These are phyloP conservation scores for Xenopus petersii DNA, from an alignment of 2,797 vertebrate species.

Conservation along the genomic window DNA sequence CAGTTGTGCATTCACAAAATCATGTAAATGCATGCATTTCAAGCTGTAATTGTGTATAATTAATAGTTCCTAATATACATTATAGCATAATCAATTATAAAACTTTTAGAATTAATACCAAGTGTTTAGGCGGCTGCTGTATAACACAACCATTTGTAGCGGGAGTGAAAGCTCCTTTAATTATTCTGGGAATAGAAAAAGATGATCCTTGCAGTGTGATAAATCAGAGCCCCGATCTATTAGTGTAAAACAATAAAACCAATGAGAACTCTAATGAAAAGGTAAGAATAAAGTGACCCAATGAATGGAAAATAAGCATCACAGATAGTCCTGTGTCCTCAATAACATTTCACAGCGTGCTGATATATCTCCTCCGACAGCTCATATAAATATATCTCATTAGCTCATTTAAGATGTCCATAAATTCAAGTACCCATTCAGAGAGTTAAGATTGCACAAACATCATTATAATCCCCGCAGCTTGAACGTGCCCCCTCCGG, in stretches of 20 bases:
- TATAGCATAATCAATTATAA: background rate
- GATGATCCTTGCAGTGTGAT: slow-evolving; percentile 8
- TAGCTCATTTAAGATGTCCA: slow-evolving; percentile 46
- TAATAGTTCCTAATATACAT: background rate
- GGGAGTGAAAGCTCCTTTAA: slow-evolving; percentile 12
- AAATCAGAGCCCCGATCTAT: slow-evolving; percentile 36
- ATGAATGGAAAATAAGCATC: slow-evolving; percentile 32
- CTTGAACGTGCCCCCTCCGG: slow-evolving; percentile 39
- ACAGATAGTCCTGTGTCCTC: slow-evolving; percentile 26
- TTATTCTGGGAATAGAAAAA: slow-evolving; percentile 13
- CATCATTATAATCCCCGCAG: slow-evolving; percentile 43
- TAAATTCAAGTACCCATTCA: slow-evolving; percentile 49
- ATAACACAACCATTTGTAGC: slow-evolving; percentile 2
- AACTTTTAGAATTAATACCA: background rate
- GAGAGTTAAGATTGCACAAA: slow-evolving; percentile 43
- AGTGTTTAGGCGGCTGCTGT: background rate
- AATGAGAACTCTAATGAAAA: slow-evolving; percentile 41
- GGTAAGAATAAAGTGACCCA: slow-evolving; percentile 38
- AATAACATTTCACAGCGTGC: slow-evolving; percentile 46
- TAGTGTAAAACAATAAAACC: slow-evolving; percentile 44
- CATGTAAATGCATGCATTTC: too few relatives aligned
- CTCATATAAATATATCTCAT: slow-evolving; percentile 49
- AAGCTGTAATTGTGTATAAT: background rate
- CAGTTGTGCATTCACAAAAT: too few relatives aligned
- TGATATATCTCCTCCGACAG: slow-evolving; percentile 43